Percentiles rank a stretch among this genome's conserved stretches.
Conservation (phyloP, 2,113 vertebrate genomes). For the Macquaria ambigua region DNA sequence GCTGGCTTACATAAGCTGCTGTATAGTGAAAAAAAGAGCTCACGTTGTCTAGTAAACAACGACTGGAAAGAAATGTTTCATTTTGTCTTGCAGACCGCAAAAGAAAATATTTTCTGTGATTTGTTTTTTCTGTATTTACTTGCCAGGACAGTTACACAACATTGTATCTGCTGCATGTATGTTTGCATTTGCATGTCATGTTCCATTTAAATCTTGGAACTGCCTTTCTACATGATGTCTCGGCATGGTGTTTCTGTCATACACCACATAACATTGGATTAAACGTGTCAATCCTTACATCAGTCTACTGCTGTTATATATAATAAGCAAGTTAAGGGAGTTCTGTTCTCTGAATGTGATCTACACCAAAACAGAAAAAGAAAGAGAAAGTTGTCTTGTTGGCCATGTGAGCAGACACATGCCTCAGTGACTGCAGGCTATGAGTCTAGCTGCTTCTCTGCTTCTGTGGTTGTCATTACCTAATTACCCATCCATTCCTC, state of each 20-base stretch:
- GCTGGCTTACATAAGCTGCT: constrained; percentile 44
- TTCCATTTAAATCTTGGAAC: constrained; percentile 5
- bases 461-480: constrained; percentile 28
- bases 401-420: not conserved
- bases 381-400: not conserved
- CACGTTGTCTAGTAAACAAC: constrained; percentile 4
- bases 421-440: not conserved
- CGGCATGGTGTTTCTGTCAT: not conserved
- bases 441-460: not conserved
- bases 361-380: not conserved
- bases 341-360: not conserved
- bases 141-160: not conserved
- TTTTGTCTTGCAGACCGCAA: not conserved
- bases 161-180: not conserved
- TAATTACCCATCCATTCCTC: constrained; percentile 26
- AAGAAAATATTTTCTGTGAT: constrained; percentile 2
- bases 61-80: not conserved
- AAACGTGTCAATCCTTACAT: not conserved
- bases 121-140: not conserved
- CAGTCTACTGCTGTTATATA: not conserved
- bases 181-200: constrained; percentile 23
- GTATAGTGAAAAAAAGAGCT: not conserved
- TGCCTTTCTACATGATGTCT: not conserved
- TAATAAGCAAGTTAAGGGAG: not conserved
- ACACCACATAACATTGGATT: not conserved